These are phyloP conservation scores for Callipepla californica DNA, from an alignment of 2,113 vertebrate species.

Conservation along the genomic window DNA sequence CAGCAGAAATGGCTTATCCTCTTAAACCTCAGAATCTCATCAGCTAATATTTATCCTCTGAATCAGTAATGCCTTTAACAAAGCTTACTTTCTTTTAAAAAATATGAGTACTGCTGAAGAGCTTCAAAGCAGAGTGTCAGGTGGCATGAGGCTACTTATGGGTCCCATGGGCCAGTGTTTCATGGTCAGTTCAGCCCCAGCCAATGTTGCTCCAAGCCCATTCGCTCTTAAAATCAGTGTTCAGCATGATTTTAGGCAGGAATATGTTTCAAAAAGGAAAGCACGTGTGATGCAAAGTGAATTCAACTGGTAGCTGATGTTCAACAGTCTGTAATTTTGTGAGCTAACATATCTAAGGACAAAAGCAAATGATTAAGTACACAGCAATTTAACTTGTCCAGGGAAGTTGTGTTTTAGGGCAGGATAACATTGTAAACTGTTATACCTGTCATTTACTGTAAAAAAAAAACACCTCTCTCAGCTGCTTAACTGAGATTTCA, in stretches of 20 bases:
- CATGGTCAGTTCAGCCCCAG: background rate
- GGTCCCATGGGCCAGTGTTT: rapidly evolving
- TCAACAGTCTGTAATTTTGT: background rate
- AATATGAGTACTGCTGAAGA: background rate
- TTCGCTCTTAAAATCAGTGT: background rate
- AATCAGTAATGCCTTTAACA: background rate
- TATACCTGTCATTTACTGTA: background rate
- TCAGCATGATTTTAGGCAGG: background rate
- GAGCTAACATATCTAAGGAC: background rate
- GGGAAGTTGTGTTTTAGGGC: background rate
- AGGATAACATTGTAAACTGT: background rate
- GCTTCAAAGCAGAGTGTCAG: background rate
- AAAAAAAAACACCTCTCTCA: background rate
- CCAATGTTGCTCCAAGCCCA: background rate
- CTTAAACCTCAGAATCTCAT: background rate
- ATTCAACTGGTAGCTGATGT: background rate
- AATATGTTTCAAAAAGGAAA: background rate
- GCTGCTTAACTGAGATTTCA: background rate
- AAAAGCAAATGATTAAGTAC: background rate
- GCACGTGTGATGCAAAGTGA: background rate
- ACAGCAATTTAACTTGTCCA: background rate
- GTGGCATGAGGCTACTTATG: background rate
- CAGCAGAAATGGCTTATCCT: background rate
- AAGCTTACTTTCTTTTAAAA: background rate
- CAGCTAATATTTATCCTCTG: background rate